Evolutionary conservation across 2,113 vertebrate species (phyloP).

Genomic region (Channa maculata): DNA sequence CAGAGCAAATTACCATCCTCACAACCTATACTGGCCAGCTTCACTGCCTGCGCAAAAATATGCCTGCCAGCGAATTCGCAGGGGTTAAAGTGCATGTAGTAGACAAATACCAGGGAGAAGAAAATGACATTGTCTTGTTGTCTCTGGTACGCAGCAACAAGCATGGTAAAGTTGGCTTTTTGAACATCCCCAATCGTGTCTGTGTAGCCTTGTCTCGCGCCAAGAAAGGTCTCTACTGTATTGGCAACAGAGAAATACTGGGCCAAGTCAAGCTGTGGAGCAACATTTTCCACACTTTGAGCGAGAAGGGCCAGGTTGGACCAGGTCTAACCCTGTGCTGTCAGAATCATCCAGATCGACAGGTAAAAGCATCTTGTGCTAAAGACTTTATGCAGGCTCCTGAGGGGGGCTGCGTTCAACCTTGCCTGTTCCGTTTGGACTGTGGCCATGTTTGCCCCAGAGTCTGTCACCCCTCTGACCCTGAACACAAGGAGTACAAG

Average conservation of each 20-base stretch:
- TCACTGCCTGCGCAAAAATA: conserved; percentile 87
- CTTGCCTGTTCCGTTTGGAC: conserved; percentile 89
- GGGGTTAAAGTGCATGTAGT: conserved; percentile 94
- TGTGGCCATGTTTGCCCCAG: conserved; percentile 93
- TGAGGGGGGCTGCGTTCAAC: conserved; percentile 90
- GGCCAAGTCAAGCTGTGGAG: conserved; percentile 89
- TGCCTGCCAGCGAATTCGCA: conserved; percentile 86
- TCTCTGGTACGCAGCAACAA: conserved; percentile 94
- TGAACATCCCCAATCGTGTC: conserved; percentile 91
- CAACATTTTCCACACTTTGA: conserved; percentile 88
- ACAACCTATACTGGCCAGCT: conserved; percentile 95
- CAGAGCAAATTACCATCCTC: conserved; percentile 94
- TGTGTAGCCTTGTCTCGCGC: conserved; percentile 95
- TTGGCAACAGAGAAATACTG: conserved; percentile 91
- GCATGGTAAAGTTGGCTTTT: conserved; percentile 88
- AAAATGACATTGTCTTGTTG: conserved; percentile 94
- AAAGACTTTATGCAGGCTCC: conserved; percentile 89
- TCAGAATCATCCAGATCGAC: conserved; percentile 91
- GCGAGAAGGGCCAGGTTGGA: conserved; percentile 84
- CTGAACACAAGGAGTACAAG: conserved; percentile 85
- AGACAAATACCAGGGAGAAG: conserved; percentile 97
- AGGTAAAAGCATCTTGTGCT: conserved; percentile 79
- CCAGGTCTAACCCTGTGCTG: conserved; percentile 85
- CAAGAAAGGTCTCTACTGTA: conserved; percentile 92
- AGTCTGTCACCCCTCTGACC: conserved; percentile 92